Evolutionary conservation across 2,113 vertebrate genomes (phyloP).

Genomic region (Apteryx mantelli): DNA sequence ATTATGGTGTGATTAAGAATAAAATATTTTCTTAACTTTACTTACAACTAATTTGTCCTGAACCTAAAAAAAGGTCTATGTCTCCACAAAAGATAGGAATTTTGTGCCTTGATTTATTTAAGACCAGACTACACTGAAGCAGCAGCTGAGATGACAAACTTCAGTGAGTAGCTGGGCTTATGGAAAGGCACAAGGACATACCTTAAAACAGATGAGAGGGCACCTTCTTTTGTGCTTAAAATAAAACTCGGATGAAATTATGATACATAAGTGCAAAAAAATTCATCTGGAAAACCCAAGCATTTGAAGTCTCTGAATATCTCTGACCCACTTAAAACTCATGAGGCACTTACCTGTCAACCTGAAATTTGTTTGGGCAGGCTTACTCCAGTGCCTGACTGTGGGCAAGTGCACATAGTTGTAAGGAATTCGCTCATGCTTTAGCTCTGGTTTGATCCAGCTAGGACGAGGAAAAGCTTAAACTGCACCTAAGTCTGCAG

Average conservation of each 20-base stretch:
- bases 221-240: constrained; percentile 17
- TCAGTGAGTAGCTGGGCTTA: background rate
- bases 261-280: background rate
- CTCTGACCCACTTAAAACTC: background rate
- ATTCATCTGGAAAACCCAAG: background rate
- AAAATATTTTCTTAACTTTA: background rate
- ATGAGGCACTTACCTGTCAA: background rate
- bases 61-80: background rate
- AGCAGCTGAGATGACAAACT: background rate
- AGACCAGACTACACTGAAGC: background rate
- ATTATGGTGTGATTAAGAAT: background rate
- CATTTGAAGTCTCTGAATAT: background rate
- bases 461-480: background rate
- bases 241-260: constrained; percentile 11
- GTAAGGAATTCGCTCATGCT: background rate
- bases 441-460: background rate
- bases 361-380: background rate
- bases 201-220: constrained; percentile 5
- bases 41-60: background rate
- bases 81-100: background rate
- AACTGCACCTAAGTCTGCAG: background rate
- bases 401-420: background rate
- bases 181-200: constrained; percentile 11
- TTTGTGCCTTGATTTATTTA: background rate
- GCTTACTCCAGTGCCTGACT: background rate